These are phyloP conservation scores for Adelognathus sp. DNA, from an alignment of 2,888 invertebrate genomes.

Conservation along the genomic window DNA sequence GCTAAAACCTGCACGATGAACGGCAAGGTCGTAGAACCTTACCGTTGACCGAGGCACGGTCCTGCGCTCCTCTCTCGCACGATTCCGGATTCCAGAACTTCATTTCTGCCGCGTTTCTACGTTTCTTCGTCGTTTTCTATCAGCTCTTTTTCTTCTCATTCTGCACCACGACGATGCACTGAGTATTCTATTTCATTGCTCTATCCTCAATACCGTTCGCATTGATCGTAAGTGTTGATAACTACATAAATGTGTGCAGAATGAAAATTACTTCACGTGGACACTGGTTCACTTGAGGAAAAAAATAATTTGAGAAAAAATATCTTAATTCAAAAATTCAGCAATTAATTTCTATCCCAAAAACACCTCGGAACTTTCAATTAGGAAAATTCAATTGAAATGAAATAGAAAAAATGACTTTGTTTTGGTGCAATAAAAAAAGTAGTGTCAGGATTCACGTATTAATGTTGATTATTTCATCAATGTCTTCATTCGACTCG, in stretches of 20 bases:
- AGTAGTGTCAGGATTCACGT: too few species aligned
- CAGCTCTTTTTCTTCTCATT: neutral
- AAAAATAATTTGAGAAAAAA: too few species aligned
- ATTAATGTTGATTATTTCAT: too few species aligned
- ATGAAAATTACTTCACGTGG: too few species aligned
- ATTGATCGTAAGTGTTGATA: neutral
- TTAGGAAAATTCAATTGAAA: too few species aligned
- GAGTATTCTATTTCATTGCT: neutral
- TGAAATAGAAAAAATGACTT: too few species aligned
- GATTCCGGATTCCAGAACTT: conserved; percentile 27
- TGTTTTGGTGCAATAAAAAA: too few species aligned
- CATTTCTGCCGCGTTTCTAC: neutral
- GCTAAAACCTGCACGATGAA: conserved; percentile 74
- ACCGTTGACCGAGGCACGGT: conserved; percentile 55
- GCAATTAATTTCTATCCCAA: too few species aligned
- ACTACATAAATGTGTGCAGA: too few species aligned
- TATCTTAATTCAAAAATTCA: too few species aligned
- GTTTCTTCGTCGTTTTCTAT: neutral
- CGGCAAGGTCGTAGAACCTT: conserved; percentile 85
- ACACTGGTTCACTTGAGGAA: too few species aligned
- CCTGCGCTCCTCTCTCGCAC: conserved; percentile 13
- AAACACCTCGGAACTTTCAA: too few species aligned
- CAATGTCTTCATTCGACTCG: neutral
- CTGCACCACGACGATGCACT: neutral
- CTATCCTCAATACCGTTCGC: neutral